phyloP scores from a whole-genome alignment of 2,888 invertebrate genomes.

The Acronicta alni region DNA sequence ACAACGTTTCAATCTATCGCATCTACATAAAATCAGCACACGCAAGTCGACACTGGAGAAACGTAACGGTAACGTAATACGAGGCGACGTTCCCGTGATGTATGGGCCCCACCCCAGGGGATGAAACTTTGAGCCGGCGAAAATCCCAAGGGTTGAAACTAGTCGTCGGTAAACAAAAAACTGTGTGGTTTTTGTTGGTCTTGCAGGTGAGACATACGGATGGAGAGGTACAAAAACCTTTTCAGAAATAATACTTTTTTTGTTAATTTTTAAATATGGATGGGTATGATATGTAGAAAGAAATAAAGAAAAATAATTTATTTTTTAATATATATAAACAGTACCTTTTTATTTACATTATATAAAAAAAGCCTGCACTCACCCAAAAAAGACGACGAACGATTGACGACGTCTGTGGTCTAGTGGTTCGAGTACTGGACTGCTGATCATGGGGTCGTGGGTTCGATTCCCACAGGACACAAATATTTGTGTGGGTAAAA shows the following conservation, averaged over 20 bases:
- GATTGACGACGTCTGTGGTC: too few relatives aligned
- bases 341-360: too few relatives aligned
- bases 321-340: too few relatives aligned
- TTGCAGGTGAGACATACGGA: conserved; percentile 45
- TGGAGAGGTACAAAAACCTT: conserved; percentile 2
- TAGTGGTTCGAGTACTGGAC: too few relatives aligned
- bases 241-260: background rate
- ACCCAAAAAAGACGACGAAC: too few relatives aligned
- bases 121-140: conserved; percentile 61
- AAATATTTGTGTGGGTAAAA: too few relatives aligned
- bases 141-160: conserved; percentile 62
- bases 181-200: conserved; percentile 55
- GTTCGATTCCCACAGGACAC: too few relatives aligned
- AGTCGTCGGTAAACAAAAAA: conserved; percentile 65
- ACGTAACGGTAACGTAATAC: conserved; percentile 38
- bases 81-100: conserved; percentile 50
- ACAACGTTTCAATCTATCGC: conserved; percentile 29
- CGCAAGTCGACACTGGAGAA: conserved; percentile 35
- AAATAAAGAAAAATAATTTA: too few relatives aligned
- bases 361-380: too few relatives aligned
- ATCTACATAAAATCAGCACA: conserved; percentile 38
- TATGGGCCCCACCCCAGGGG: conserved; percentile 54
- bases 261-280: too few relatives aligned
- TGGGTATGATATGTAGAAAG: too few relatives aligned
- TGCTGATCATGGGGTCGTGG: too few relatives aligned